These are phyloP conservation scores for Passerina amoena DNA, from an alignment of 2,113 vertebrate species.

Conservation along the genomic window DNA sequence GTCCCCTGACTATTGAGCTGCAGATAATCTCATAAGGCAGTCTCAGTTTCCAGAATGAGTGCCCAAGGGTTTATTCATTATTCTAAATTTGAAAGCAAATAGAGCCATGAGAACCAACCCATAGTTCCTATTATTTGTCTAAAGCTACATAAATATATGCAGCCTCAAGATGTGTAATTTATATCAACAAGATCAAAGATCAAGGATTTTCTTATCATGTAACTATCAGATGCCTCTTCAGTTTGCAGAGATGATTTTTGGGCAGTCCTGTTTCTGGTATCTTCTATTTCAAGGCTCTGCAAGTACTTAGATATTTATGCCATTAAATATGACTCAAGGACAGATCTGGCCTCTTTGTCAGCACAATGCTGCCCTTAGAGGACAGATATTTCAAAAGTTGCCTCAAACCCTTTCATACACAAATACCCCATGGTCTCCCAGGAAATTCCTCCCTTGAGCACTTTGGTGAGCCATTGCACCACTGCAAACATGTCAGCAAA, in stretches of 20 bases:
- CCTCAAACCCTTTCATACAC: neutral
- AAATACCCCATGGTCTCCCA: neutral
- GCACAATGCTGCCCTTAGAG: neutral
- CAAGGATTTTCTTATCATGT: neutral
- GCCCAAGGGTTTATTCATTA: slow-evolving; percentile 48
- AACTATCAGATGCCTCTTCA: neutral
- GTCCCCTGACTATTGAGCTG: slow-evolving; percentile 42
- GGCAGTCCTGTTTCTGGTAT: neutral
- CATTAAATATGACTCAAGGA: neutral
- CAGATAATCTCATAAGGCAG: slow-evolving; percentile 56
- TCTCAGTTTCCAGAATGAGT: slow-evolving; percentile 29
- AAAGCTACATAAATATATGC: neutral
- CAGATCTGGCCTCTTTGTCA: neutral
- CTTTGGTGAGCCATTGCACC: neutral
- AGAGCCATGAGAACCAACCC: neutral
- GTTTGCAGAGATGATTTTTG: neutral
- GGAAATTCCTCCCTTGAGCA: neutral
- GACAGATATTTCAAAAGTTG: neutral
- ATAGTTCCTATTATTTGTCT: neutral
- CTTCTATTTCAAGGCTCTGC: neutral
- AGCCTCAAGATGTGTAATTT: neutral
- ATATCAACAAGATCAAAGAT: neutral
- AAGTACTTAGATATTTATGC: neutral
- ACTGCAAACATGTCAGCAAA: neutral
- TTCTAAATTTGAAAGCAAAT: slow-evolving; percentile 28